These are phyloP conservation scores for Doryteuthis pealeii DNA, from an alignment of 1,140 invertebrate species.

Conservation along the genomic window DNA sequence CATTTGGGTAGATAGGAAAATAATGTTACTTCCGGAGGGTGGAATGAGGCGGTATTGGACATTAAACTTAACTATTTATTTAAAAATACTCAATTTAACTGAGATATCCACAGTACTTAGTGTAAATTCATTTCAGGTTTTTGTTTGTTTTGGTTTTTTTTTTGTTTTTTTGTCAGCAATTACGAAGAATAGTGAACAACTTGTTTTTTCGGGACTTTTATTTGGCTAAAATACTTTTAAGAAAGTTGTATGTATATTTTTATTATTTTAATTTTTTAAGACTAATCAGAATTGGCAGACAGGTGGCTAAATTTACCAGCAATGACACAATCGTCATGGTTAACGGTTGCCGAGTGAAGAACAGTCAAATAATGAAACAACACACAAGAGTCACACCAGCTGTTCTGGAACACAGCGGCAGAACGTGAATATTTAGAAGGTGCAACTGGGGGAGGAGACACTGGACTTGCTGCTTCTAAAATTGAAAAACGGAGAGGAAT, in stretches of 20 bases:
- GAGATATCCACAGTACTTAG: too few species aligned
- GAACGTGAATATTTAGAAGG: constrained; percentile 10
- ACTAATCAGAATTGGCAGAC: constrained; percentile 89
- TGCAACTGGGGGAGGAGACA: constrained; percentile 18
- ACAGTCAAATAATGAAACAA: constrained; percentile 19
- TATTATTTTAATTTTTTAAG: constrained; percentile 57
- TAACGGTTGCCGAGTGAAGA: constrained; percentile 51
- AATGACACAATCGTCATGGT: constrained; percentile 54
- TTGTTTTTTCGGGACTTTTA: too few species aligned
- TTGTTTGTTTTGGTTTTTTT: too few species aligned
- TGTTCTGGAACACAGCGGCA: constrained; percentile 27
- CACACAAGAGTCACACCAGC: constrained; percentile 35
- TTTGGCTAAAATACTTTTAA: too few species aligned
- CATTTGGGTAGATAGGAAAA: too few species aligned
- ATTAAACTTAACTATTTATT: too few species aligned
- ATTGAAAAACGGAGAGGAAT: background rate
- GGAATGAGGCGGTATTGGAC: too few species aligned
- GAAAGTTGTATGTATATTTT: background rate
- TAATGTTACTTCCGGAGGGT: too few species aligned
- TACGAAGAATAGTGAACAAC: too few species aligned
- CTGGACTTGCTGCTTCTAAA: background rate
- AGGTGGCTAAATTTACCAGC: constrained; percentile 80
- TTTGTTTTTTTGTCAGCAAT: too few species aligned
- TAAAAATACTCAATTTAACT: too few species aligned
- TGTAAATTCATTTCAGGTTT: too few species aligned